These are phyloP conservation scores for Chrysochloris asiatica DNA, from an alignment of 2,113 vertebrate genomes.

Conservation along the genomic window DNA sequence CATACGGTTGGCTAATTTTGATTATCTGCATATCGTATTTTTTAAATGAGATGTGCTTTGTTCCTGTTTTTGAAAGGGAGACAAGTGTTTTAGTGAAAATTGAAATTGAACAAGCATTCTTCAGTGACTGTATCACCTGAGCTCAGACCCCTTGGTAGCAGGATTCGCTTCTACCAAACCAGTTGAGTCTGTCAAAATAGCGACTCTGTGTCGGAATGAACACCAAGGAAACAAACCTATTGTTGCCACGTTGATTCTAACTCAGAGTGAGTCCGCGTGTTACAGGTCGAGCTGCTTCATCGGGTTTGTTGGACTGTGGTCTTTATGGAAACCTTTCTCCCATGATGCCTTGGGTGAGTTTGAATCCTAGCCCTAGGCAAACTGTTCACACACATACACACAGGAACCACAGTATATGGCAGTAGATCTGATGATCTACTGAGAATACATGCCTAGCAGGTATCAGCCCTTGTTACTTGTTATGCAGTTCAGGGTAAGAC, in stretches of 20 bases:
- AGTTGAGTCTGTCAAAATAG: conserved; percentile 16
- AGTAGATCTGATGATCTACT: too few species aligned
- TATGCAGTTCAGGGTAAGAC: background rate
- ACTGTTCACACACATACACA: too few species aligned
- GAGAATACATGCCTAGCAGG: too few species aligned
- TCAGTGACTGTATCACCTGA: conserved; percentile 56
- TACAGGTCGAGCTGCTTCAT: background rate
- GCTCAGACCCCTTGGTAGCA: conserved; percentile 51
- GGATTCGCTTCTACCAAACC: conserved; percentile 37
- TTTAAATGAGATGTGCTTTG: conserved; percentile 72
- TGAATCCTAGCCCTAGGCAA: too few species aligned
- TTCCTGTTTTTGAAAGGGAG: conserved; percentile 64
- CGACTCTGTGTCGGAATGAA: background rate
- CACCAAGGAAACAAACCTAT: background rate
- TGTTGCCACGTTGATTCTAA: background rate
- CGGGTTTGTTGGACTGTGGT: background rate
- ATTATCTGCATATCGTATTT: conserved; percentile 55
- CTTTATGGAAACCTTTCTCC: background rate
- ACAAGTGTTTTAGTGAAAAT: conserved; percentile 57
- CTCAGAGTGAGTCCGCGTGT: background rate
- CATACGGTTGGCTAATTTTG: conserved; percentile 62
- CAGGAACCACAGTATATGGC: too few species aligned
- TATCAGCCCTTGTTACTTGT: too few species aligned
- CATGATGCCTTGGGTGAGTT: background rate
- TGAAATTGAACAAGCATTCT: conserved; percentile 62